phyloP scores from a whole-genome alignment of 2,797 vertebrate species.

The Manis javanica region DNA sequence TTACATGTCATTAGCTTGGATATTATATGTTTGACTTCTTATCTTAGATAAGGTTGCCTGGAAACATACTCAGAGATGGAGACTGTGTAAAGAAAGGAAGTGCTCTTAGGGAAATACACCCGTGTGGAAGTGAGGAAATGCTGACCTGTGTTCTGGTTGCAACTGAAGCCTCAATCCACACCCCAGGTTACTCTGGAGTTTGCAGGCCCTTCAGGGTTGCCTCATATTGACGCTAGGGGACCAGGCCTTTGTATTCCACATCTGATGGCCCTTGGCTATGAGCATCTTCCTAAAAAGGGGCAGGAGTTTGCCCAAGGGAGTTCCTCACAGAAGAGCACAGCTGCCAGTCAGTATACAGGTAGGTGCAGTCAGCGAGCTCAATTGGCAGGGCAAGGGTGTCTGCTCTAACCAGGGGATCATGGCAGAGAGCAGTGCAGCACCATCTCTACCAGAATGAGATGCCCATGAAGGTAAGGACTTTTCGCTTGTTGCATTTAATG shows the following conservation, averaged over 20 bases:
- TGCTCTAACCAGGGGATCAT: neutral
- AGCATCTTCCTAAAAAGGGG: neutral
- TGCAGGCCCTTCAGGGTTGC: neutral
- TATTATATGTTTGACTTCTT: neutral
- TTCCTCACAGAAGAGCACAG: neutral
- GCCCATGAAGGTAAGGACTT: neutral
- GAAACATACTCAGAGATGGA: neutral
- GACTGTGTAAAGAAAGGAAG: neutral
- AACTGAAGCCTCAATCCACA: neutral
- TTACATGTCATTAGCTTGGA: neutral
- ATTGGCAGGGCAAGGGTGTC: fast-evolving
- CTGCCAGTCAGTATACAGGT: neutral
- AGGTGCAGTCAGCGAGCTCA: neutral
- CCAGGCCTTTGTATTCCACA: neutral
- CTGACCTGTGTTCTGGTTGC: neutral
- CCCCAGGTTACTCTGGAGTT: neutral
- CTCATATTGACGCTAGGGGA: neutral
- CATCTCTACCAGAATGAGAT: neutral
- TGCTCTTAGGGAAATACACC: neutral
- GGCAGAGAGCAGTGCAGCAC: neutral
- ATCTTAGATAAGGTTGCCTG: neutral
- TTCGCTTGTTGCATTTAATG: neutral
- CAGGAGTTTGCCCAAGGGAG: neutral
- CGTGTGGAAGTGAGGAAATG: neutral
- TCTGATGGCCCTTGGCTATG: neutral